Conservation (phyloP, 2,888 invertebrate species). For the Galerucella nymphaeae region DNA sequence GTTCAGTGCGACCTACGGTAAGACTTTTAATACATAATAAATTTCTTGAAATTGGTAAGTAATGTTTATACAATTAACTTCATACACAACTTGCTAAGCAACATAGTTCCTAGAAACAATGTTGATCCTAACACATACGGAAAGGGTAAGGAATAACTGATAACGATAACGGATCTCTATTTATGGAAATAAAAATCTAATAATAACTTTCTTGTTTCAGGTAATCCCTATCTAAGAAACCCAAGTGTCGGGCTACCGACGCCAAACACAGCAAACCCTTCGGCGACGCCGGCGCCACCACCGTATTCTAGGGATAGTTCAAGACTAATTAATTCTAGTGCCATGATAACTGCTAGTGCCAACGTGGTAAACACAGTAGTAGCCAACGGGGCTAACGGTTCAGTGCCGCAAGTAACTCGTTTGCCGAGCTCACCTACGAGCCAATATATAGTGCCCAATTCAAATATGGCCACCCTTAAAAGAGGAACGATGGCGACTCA, state of each 20-base stretch:
- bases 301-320: conserved; percentile 70
- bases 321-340: conserved; percentile 58
- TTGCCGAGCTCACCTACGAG: conserved; percentile 66
- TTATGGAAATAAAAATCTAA: background rate
- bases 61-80: no score
- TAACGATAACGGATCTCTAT: background rate
- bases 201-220: conserved; percentile 13
- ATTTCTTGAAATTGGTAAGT: no score
- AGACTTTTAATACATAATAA: conserved; percentile 57
- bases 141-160: background rate
- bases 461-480: conserved; percentile 71
- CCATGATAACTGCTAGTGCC: conserved; percentile 61
- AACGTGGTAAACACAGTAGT: conserved; percentile 64
- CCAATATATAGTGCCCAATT: conserved; percentile 70
- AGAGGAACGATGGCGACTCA: conserved; percentile 75
- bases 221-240: conserved; percentile 64
- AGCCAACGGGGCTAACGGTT: conserved; percentile 65
- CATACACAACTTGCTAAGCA: no score
- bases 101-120: no score
- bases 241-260: conserved; percentile 72
- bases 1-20: conserved; percentile 90
- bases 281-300: conserved; percentile 83
- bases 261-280: conserved; percentile 77
- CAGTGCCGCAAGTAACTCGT: conserved; percentile 68
- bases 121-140: no score